Evolutionary conservation across 2,797 vertebrate species (phyloP).

Genomic region (Anniella stebbinsi): DNA sequence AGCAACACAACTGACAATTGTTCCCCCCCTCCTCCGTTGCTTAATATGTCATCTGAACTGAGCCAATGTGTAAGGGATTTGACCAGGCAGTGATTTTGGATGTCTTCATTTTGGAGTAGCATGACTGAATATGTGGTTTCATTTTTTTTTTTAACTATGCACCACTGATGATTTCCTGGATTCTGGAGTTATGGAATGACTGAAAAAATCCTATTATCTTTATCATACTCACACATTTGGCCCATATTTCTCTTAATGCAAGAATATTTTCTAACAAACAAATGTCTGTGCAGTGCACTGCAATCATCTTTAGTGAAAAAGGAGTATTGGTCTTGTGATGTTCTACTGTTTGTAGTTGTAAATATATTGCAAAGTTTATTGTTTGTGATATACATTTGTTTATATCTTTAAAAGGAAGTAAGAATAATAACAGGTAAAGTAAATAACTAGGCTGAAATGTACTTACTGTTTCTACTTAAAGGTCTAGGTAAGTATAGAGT

Average conservation of each 20-base stretch:
- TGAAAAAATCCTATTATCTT: constrained; percentile 34
- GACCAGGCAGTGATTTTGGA: constrained; percentile 4
- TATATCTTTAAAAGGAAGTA: too few relatives aligned
- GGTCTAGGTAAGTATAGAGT: too few relatives aligned
- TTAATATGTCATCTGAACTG: too few relatives aligned
- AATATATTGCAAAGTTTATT: too few relatives aligned
- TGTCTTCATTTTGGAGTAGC: constrained; percentile 22
- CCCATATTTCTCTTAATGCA: constrained; percentile 50
- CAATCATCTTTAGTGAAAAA: constrained; percentile 55
- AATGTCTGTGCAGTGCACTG: constrained; percentile 48
- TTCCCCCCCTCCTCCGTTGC: too few relatives aligned
- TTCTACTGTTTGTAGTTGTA: too few relatives aligned
- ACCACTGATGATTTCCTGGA: constrained; percentile 22
- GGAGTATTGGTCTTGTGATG: too few relatives aligned
- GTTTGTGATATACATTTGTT: too few relatives aligned
- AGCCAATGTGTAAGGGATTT: neutral
- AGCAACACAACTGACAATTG: too few relatives aligned
- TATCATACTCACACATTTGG: constrained; percentile 21
- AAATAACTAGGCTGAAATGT: too few relatives aligned
- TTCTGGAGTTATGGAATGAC: constrained; percentile 43
- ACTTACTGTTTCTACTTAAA: too few relatives aligned
- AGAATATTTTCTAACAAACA: constrained; percentile 57
- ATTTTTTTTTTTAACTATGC: constrained; percentile 10
- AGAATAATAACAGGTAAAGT: too few relatives aligned
- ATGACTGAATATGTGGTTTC: constrained; percentile 11